Percentiles rank a stretch among this genome's conserved stretches.
Conservation (phyloP, 2,888 invertebrate species). For the Smittia sp. region DNA sequence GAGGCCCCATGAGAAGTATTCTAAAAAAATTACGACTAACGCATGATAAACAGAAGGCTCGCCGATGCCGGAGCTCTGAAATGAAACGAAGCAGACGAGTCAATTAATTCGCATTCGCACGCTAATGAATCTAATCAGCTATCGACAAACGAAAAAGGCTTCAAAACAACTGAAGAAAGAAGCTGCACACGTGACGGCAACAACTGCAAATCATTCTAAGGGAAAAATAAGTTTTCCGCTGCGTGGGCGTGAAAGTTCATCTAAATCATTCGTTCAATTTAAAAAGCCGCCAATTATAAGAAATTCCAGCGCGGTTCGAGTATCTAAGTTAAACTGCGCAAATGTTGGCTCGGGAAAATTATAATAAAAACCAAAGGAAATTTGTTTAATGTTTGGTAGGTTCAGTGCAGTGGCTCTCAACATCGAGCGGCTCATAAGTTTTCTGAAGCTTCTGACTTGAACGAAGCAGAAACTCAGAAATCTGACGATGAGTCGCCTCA, state of each 20-base stretch:
- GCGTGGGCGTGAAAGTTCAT: background rate
- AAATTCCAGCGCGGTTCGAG: background rate
- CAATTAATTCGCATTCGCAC: background rate
- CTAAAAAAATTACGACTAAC: slow-evolving; percentile 96
- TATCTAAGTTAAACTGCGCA: too few species aligned
- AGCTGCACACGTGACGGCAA: slow-evolving; percentile 23
- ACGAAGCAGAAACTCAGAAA: too few species aligned
- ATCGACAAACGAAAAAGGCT: background rate
- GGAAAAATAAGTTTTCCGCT: background rate
- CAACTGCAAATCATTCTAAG: slow-evolving; percentile 3
- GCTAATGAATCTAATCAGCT: background rate
- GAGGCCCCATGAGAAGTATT: slow-evolving; percentile 99
- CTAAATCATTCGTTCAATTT: background rate
- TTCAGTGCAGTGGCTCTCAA: too few species aligned
- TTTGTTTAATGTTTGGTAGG: too few species aligned
- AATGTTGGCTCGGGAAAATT: too few species aligned
- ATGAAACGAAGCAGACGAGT: slow-evolving; percentile 46
- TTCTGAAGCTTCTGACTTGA: too few species aligned
- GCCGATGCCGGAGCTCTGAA: slow-evolving; percentile 80
- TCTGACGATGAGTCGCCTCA: too few species aligned
- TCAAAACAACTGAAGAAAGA: background rate
- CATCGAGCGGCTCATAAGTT: too few species aligned
- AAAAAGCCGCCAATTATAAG: background rate
- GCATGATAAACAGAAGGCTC: slow-evolving; percentile 98
- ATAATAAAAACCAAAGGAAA: too few species aligned